Conservation (phyloP, 2,888 invertebrate genomes). For the Brachypterus glaber region DNA sequence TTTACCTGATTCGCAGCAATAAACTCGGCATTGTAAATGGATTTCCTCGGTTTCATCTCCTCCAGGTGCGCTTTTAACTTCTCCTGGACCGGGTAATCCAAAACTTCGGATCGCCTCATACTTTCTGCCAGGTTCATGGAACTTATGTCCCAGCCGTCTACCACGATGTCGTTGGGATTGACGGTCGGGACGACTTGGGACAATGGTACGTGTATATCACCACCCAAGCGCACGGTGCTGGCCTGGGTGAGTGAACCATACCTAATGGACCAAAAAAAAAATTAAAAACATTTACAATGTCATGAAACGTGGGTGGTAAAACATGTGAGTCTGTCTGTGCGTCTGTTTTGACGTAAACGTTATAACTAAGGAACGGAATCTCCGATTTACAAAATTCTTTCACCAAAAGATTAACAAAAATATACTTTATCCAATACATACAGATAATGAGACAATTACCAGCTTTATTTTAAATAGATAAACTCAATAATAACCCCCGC, state of each 20-base stretch:
- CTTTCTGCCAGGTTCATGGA: slow-evolving; percentile 73
- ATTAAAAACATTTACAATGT: too few species aligned
- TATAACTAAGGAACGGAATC: too few species aligned
- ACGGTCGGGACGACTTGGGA: slow-evolving; percentile 66
- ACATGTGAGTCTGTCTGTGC: too few species aligned
- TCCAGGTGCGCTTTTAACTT: slow-evolving; percentile 66
- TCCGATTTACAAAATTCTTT: too few species aligned
- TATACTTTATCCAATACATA: too few species aligned
- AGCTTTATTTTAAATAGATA: too few species aligned
- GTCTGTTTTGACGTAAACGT: too few species aligned
- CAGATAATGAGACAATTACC: too few species aligned
- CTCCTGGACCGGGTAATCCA: slow-evolving; percentile 73
- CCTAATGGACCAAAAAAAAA: slow-evolving; percentile 12
- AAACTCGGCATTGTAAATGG: slow-evolving; percentile 82
- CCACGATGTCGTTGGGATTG: slow-evolving; percentile 72
- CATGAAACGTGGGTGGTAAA: too few species aligned
- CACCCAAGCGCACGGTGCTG: slow-evolving; percentile 73
- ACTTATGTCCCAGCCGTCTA: slow-evolving; percentile 92
- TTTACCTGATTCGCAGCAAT: slow-evolving; percentile 93
- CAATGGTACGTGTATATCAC: slow-evolving; percentile 71
- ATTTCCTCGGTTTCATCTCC: slow-evolving; percentile 63
- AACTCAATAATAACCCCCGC: too few species aligned
- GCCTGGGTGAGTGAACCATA: slow-evolving; percentile 84
- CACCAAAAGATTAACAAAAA: too few species aligned
- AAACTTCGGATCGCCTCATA: slow-evolving; percentile 77